Evolutionary conservation across 1,140 invertebrate genomes (phyloP), one percentile per base, ranked within the genome.

Genomic region (Drosophila saltans): DNA sequence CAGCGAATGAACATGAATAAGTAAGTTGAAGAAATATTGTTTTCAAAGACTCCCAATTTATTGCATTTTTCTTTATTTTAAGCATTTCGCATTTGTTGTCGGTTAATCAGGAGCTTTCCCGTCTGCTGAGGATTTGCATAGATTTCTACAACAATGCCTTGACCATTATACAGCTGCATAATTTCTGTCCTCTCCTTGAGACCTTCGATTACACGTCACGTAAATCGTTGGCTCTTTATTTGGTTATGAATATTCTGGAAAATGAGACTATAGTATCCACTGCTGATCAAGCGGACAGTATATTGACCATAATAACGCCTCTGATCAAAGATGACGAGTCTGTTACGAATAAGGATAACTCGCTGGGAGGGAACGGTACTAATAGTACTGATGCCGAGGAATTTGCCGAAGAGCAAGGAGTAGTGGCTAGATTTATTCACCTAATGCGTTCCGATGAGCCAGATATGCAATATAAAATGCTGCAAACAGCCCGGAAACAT

Each of bases 141-240:
- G 98, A 99, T 90, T 96, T 97, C 86, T 99, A 99, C 92, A 98
- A 98, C 91, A 97, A 99, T 92, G 95, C 99, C 10, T 93, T 99
- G 24, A 97, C 96, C 0, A 94, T 99, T 2, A 94, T 98, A 40
- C 94, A 96, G 80, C 92, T 99, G 63, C 94, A 96, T 80, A 95
- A 98, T 93, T 99, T 97, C 90, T 95, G 96, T 7, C 96, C 96
- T 3, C 93, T 99, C 8, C 95, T 99, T 78, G 95, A 96, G 30
- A 96, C 97, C 84, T 96, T 99, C 88, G 98, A 99, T 93, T 98
- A 97, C 77, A 95, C 96, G 45, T 98, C 98, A 0, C 93, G 98
- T 65, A 97, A 98, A 91, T 94, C 96, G 28, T 94, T 99, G 74
- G 97, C 97, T 24, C 95, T 97, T 24, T 98, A 98, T 92, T 94